Conservation (phyloP, 2,888 invertebrate species). For the Melangyna quadrimaculata region DNA sequence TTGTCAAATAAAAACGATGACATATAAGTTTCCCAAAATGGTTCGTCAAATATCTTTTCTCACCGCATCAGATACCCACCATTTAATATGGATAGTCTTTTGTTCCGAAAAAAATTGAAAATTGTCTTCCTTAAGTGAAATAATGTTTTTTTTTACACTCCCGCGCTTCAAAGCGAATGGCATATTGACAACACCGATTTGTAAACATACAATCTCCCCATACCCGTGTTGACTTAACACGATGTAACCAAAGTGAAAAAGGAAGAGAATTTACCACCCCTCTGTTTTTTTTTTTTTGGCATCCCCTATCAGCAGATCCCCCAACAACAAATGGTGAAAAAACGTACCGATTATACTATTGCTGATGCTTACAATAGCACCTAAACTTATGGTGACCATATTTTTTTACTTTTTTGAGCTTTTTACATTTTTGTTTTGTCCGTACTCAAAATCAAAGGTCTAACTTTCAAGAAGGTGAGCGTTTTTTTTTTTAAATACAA, state of each 20-base stretch:
- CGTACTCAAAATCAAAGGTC: too few relatives aligned
- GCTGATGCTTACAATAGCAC: slow-evolving; percentile 16
- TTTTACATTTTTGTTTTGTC: not conserved
- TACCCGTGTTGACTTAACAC: slow-evolving; percentile 45
- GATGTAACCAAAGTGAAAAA: slow-evolving; percentile 52
- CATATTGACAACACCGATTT: slow-evolving; percentile 64
- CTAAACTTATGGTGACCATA: not conserved
- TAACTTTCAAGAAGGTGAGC: too few relatives aligned
- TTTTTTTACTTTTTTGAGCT: not conserved
- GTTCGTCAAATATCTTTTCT: not conserved
- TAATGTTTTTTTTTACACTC: slow-evolving; percentile 45
- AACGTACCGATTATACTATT: slow-evolving; percentile 55
- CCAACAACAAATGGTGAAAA: slow-evolving; percentile 9
- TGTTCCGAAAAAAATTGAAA: not conserved
- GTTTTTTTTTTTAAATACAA: too few relatives aligned
- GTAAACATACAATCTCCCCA: slow-evolving; percentile 24
- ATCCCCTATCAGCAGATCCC: not conserved
- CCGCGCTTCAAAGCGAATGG: slow-evolving; percentile 57
- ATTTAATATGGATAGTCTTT: not conserved
- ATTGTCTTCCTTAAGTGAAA: slow-evolving; percentile 6
- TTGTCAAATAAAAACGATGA: not conserved
- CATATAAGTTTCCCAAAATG: not conserved
- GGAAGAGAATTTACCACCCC: slow-evolving; percentile 54
- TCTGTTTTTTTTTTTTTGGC: not conserved
- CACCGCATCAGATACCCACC: not conserved